Evolutionary conservation across 1,140 invertebrate species (phyloP), one percentile per base, ranked within the genome.

Genomic region (Contarinia nasturtii): DNA sequence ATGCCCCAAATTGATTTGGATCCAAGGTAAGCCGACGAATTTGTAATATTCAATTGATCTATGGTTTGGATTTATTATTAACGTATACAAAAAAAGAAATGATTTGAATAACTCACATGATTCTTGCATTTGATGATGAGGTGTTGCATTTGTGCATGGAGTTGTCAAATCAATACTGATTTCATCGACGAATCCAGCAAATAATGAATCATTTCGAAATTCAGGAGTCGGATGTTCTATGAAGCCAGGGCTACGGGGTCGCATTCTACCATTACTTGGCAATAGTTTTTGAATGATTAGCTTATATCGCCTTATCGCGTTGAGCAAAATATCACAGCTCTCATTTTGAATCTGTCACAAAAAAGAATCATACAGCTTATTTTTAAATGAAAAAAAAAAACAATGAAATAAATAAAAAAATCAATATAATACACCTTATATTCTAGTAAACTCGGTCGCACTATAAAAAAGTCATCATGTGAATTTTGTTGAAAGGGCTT

Each of bases 1-100:
- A 79, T 70, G 12, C 85, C 86, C 86, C 86, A 90, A 49, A 86
- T 68, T 1, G 72, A 69, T 2, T 64, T 51, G 46, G 70, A 67
- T 36, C 33, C 50, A 11, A 76, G 53, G 11, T 44, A 48, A 11
- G 55, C 59, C 27, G 20, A 53, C 20, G 47, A 49, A 33, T 57
- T 48, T 15, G 47, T 56, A 18, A 3, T 47, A 45, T 48, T 49
- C 19, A 38, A 47, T 21, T 47, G 41, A 36, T 19, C n/a, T 44
- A 46, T 44, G 15, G 45, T 27, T 42, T 40, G 40, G 36, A 22
- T 36, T 43, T 21, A 18, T 15, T 12, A 1, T 48, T 44, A 20
- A 22, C 33, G n/a, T 38, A 38, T 36, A 42, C 7, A 14, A 41
- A 48, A 42, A 36, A 37, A 46, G 8, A 4, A 49, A 17, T 1